These are phyloP conservation scores for Teinopalpus imperialis DNA, from an alignment of 2,888 invertebrate genomes.

Conservation along the genomic window DNA sequence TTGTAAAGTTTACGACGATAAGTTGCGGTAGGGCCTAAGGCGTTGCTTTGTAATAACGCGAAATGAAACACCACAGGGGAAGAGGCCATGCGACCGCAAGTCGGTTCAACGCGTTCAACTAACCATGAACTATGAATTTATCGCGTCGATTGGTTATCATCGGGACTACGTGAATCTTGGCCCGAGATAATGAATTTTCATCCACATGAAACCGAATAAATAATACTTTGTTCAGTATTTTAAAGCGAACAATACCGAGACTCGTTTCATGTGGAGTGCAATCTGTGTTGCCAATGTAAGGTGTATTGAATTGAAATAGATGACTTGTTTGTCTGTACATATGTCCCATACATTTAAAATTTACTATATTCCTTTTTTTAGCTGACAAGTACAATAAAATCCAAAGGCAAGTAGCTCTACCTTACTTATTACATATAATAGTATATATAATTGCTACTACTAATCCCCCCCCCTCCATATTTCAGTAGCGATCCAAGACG, in stretches of 20 bases:
- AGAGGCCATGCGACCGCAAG: slow-evolving; percentile 62
- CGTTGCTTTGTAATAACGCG: slow-evolving; percentile 58
- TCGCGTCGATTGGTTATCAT: slow-evolving; percentile 24
- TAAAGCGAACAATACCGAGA: background rate
- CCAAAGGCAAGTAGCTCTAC: no score
- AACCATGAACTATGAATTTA: slow-evolving; percentile 61
- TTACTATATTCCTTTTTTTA: no score
- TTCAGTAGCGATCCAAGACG: no score
- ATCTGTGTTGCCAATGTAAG: no score
- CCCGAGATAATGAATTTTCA: slow-evolving; percentile 8
- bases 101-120: slow-evolving; percentile 36
- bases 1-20: slow-evolving; percentile 49
- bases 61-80: slow-evolving; percentile 63
- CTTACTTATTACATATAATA: no score
- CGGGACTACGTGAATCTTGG: slow-evolving; percentile 10
- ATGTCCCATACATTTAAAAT: no score
- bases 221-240: slow-evolving; percentile 8
- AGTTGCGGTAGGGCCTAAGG: slow-evolving; percentile 53
- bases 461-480: no score
- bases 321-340: no score
- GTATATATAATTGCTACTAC: no score
- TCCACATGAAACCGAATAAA: slow-evolving; percentile 10
- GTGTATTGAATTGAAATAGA: no score
- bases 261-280: no score
- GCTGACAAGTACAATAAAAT: no score